These are phyloP conservation scores for Crotophaga sulcirostris DNA, from an alignment of 2,113 vertebrate genomes.

Conservation along the genomic window DNA sequence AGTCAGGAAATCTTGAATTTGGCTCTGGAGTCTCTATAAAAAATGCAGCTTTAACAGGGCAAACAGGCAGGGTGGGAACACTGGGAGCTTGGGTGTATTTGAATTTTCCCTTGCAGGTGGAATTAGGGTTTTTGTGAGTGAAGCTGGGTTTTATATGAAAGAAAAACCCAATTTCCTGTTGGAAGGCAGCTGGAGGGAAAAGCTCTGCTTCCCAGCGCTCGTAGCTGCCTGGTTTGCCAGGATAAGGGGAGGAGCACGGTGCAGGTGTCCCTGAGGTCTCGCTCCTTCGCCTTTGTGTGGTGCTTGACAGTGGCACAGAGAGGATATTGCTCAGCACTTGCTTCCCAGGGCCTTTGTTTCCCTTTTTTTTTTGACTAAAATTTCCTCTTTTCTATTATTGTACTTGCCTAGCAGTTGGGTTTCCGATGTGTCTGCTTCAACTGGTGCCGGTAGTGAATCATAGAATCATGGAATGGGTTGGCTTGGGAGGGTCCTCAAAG, in stretches of 20 bases:
- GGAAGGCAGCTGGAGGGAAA: background rate
- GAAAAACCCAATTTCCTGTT: background rate
- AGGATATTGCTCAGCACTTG: background rate
- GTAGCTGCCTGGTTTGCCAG: background rate
- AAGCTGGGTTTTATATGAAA: background rate
- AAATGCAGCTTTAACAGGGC: background rate
- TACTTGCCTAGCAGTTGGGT: background rate
- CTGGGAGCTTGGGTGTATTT: background rate
- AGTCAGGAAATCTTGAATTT: rapidly evolving
- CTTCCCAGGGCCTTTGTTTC: background rate
- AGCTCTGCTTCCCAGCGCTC: background rate
- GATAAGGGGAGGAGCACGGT: background rate
- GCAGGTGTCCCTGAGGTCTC: background rate
- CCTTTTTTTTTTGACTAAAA: background rate
- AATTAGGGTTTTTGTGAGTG: background rate
- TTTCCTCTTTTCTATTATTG: background rate
- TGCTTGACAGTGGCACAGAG: rapidly evolving
- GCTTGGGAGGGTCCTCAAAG: too few relatives aligned
- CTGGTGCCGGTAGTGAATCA: background rate
- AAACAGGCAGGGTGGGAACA: background rate
- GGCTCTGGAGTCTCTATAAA: background rate
- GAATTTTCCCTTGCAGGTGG: background rate
- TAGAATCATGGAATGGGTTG: too few relatives aligned
- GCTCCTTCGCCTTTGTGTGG: rapidly evolving
- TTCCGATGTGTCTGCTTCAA: background rate